A percentile compares a stretch with the other conserved stretches of the same genome.
Evolutionary conservation across 23 tunicate species (phyloP).

Genomic region (Ciona savignyi): DNA sequence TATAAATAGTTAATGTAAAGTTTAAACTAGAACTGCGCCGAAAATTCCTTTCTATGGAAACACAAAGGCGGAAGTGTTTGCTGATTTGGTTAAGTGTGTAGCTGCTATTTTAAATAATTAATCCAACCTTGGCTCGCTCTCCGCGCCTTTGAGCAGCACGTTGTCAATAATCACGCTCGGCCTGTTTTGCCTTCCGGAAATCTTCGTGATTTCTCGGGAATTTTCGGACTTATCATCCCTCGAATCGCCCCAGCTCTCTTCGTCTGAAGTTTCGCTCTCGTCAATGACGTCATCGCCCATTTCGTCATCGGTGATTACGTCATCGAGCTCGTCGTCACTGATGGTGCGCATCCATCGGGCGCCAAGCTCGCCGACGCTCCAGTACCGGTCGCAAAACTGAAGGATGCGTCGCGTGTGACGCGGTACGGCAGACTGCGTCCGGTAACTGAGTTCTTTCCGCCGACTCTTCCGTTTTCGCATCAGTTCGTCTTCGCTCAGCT

Average conservation of each 20-base stretch:
- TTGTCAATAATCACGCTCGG: neutral
- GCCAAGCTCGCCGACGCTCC: constrained; percentile 38
- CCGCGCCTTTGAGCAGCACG: too few relatives aligned
- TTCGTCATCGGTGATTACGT: neutral
- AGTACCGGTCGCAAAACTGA: constrained; percentile 53
- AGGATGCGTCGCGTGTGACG: constrained; percentile 27
- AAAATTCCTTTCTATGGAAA: too few relatives aligned
- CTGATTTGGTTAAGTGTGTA: too few relatives aligned
- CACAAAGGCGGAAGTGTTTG: too few relatives aligned
- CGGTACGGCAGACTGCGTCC: constrained; percentile 30
- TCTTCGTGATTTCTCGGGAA: neutral
- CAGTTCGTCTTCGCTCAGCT: neutral
- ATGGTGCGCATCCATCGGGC: constrained; percentile 6
- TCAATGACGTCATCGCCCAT: neutral
- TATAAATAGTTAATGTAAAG: too few relatives aligned
- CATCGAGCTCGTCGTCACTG: neutral
- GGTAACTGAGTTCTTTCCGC: neutral
- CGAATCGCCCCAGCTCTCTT: neutral
- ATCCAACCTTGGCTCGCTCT: too few relatives aligned
- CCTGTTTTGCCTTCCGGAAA: neutral
- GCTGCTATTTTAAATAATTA: too few relatives aligned
- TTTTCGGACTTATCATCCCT: neutral
- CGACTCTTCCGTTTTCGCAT: neutral
- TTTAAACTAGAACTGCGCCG: too few relatives aligned
- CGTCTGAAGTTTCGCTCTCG: neutral